Evolutionary conservation across 2,797 vertebrate species (phyloP).

Genomic region (Pangasius macronema): DNA sequence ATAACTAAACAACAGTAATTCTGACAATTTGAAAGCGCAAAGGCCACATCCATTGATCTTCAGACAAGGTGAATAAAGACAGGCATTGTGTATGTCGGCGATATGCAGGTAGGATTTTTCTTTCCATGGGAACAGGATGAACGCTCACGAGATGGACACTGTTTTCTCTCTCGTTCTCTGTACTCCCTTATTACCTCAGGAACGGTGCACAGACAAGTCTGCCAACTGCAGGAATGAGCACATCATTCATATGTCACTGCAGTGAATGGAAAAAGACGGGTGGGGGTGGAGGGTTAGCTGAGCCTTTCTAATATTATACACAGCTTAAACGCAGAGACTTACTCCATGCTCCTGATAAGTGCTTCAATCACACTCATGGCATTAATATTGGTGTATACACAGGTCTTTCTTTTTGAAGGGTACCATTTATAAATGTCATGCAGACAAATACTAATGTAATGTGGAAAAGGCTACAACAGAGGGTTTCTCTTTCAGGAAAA

Average conservation of each 20-base stretch:
- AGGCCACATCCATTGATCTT: neutral
- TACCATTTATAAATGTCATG: conserved; percentile 8
- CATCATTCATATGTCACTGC: conserved; percentile 48
- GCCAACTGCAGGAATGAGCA: conserved; percentile 38
- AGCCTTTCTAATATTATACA: conserved; percentile 53
- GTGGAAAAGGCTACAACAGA: neutral
- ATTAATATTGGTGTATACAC: neutral
- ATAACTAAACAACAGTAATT: neutral
- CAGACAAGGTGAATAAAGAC: neutral
- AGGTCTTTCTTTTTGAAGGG: neutral
- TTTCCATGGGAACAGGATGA: neutral
- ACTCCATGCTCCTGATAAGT: conserved; percentile 20
- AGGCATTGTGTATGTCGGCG: neutral
- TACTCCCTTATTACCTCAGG: conserved; percentile 19
- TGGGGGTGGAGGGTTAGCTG: conserved; percentile 18
- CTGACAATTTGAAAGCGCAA: neutral
- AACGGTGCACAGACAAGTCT: conserved; percentile 26
- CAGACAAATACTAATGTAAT: neutral
- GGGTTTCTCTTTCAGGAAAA: neutral
- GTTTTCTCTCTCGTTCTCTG: conserved; percentile 1
- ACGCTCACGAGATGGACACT: neutral
- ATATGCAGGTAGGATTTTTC: neutral
- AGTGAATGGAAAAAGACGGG: conserved; percentile 24
- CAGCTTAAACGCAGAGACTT: conserved; percentile 46
- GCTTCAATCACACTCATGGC: conserved; percentile 17